These are phyloP conservation scores for Andinoacara biseriatus DNA, from an alignment of 2,113 vertebrate species.

Conservation along the genomic window DNA sequence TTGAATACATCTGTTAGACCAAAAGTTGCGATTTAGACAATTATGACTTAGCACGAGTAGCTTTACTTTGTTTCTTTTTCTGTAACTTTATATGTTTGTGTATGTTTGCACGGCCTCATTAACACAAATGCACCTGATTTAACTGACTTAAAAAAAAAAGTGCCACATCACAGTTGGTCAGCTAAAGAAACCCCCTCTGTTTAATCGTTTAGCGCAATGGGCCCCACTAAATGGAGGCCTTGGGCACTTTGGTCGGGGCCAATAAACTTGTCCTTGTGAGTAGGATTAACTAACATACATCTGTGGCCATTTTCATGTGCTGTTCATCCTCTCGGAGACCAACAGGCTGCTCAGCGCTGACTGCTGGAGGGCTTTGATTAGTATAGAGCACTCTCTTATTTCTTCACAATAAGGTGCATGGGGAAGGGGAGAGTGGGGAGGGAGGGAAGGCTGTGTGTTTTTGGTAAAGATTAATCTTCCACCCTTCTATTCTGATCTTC, in stretches of 20 bases:
- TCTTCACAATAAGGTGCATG: constrained; percentile 79
- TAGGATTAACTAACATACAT: constrained; percentile 72
- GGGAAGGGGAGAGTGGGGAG: constrained; percentile 42
- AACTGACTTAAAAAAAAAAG: constrained; percentile 23
- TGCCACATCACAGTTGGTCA: constrained; percentile 31
- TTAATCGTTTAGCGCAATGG: constrained; percentile 36
- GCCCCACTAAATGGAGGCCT: constrained; percentile 40
- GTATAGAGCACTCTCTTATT: constrained; percentile 72
- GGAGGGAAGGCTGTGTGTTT: constrained; percentile 64
- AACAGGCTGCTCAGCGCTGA: constrained; percentile 71
- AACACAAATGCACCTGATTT: constrained; percentile 32
- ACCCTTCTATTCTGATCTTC: constrained; percentile 73
- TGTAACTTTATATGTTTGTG: neutral
- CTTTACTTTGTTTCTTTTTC: neutral
- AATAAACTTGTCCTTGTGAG: constrained; percentile 64
- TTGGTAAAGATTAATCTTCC: constrained; percentile 82
- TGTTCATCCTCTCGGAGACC: constrained; percentile 67
- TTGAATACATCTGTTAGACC: neutral
- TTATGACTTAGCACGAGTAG: neutral
- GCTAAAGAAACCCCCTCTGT: constrained; percentile 14
- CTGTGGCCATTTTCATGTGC: constrained; percentile 76
- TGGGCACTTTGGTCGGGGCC: constrained; percentile 35
- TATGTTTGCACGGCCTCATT: constrained; percentile 6
- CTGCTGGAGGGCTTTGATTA: constrained; percentile 80
- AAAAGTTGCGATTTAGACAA: neutral